These are phyloP conservation scores for Leptinotarsa lineolata DNA, from an alignment of 1,140 invertebrate genomes.

Conservation along the genomic window DNA sequence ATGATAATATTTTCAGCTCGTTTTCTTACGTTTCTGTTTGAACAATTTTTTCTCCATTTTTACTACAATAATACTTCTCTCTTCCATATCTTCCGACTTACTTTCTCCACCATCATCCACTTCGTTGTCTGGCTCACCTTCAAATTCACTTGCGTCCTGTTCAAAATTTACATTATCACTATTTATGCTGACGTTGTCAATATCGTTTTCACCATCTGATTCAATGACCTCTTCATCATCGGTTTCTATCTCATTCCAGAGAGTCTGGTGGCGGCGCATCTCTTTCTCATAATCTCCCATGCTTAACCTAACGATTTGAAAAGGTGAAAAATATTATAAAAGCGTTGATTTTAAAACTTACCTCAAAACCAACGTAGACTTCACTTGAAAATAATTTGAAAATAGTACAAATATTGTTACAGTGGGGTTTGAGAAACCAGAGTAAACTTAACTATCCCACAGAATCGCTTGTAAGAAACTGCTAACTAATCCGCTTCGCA, in stretches of 20 bases:
- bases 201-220: background rate
- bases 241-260: background rate
- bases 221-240: background rate
- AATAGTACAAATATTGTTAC: no score
- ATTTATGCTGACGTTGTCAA: background rate
- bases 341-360: background rate
- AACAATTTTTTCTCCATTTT: slow-evolving; percentile 7
- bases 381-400: background rate
- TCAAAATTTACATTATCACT: background rate
- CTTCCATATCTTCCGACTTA: slow-evolving; percentile 2
- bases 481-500: background rate
- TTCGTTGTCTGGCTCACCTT: background rate
- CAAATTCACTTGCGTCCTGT: background rate
- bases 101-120: slow-evolving; percentile 4
- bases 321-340: background rate
- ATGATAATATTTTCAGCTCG: no score
- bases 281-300: slow-evolving; percentile 9
- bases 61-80: background rate
- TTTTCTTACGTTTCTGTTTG: background rate
- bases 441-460: background rate
- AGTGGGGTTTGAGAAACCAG: background rate
- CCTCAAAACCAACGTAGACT: slow-evolving; percentile 5
- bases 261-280: background rate
- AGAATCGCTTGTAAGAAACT: background rate
- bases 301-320: slow-evolving; percentile 3